Evolutionary conservation across 1,140 invertebrate genomes (phyloP).

Genomic region (Whitmania pigra): DNA sequence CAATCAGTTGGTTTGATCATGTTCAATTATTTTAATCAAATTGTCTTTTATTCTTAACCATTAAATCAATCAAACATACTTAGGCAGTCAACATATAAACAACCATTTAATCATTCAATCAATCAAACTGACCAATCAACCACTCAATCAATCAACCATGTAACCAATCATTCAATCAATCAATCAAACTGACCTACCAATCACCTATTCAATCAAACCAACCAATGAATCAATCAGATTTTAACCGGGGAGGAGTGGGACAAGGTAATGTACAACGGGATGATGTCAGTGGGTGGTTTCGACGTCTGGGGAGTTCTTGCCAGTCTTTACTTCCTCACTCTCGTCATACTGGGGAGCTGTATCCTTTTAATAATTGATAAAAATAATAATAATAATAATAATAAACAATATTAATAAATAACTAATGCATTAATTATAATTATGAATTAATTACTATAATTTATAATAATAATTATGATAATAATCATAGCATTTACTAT

Average conservation of each 20-base stretch:
- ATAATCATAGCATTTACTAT: not conserved
- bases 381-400: not conserved
- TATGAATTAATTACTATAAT: not conserved
- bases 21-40: too few species aligned
- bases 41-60: too few species aligned
- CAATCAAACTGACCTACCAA: slow-evolving; percentile 33
- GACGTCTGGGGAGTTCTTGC: slow-evolving; percentile 71
- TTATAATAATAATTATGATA: not conserved
- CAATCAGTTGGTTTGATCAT: too few species aligned
- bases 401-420: not conserved
- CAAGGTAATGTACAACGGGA: slow-evolving; percentile 98
- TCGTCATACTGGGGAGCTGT: slow-evolving; percentile 97
- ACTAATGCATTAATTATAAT: too few species aligned
- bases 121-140: too few species aligned
- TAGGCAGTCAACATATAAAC: too few species aligned
- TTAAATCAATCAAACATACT: too few species aligned
- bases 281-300: slow-evolving; percentile 76
- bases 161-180: slow-evolving; percentile 11
- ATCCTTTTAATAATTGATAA: slow-evolving; percentile 36
- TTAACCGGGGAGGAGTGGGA: slow-evolving; percentile 99
- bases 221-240: slow-evolving; percentile 59
- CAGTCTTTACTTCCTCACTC: slow-evolving; percentile 93
- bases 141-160: not conserved
- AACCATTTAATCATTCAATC: too few species aligned
- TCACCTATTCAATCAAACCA: not conserved